Percentiles rank a stretch among this genome's conserved stretches.
phyloP scores from a whole-genome alignment of 2,797 vertebrate genomes.

The Cetoscarus ocellatus region DNA sequence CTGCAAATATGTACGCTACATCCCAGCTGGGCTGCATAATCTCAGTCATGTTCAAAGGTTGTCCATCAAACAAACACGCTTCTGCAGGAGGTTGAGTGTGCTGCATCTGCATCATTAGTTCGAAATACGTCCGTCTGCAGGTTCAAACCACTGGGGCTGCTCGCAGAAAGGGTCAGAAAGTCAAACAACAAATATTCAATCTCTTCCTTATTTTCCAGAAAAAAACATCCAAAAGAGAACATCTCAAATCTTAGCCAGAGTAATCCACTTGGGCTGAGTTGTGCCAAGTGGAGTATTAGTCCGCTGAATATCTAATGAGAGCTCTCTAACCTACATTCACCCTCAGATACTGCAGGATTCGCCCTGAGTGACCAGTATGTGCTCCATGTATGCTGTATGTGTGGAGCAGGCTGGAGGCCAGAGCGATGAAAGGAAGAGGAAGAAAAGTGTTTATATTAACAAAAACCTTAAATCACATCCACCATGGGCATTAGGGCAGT shows the following conservation, averaged over 20 bases:
- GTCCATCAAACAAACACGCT: conserved; percentile 50
- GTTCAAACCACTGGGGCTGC: conserved; percentile 49
- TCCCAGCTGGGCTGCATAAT: conserved; percentile 59
- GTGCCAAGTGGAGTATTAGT: conserved; percentile 70
- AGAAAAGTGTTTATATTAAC: background rate
- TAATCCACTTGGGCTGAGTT: conserved; percentile 67
- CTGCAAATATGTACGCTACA: conserved; percentile 71
- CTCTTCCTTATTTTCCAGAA: conserved; percentile 54
- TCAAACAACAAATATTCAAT: conserved; percentile 56
- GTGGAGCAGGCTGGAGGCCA: conserved; percentile 21
- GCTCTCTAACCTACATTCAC: conserved; percentile 70
- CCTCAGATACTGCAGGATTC: conserved; percentile 45
- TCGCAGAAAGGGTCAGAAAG: conserved; percentile 60
- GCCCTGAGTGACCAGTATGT: conserved; percentile 6
- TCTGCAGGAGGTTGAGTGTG: conserved; percentile 38
- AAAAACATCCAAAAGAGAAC: conserved; percentile 67
- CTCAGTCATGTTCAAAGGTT: conserved; percentile 64
- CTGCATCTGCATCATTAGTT: conserved; percentile 33
- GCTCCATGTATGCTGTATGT: background rate
- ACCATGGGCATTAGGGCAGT: no score
- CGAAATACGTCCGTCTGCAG: conserved; percentile 17
- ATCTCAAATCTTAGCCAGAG: conserved; percentile 69
- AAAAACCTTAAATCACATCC: no score
- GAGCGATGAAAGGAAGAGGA: conserved; percentile 14
- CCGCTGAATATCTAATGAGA: conserved; percentile 63